Evolutionary conservation across 2,113 vertebrate genomes (phyloP).

Genomic region (Syngnathus scovelli): DNA sequence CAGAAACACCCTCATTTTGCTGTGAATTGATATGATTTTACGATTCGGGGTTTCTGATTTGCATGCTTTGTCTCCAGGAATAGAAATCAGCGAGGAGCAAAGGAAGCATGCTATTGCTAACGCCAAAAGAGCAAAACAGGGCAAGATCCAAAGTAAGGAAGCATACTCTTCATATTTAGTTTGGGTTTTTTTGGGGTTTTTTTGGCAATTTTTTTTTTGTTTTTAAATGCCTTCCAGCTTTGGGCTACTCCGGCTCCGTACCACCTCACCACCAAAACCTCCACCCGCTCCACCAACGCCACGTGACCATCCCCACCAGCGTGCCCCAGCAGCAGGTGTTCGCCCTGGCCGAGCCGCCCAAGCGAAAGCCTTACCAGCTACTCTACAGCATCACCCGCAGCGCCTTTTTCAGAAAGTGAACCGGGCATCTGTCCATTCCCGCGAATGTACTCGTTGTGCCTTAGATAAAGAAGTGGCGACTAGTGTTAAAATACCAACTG

Average conservation of each 20-base stretch:
- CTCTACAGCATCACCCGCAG: conserved; percentile 86
- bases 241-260: conserved; percentile 73
- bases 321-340: conserved; percentile 95
- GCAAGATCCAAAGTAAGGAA: conserved; percentile 85
- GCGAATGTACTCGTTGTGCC: conserved; percentile 43
- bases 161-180: background rate
- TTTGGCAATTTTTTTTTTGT: background rate
- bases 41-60: too few relatives aligned
- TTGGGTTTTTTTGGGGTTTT: background rate
- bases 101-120: conserved; percentile 91
- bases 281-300: conserved; percentile 89
- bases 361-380: conserved; percentile 85
- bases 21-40: too few relatives aligned
- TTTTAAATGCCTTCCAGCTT: conserved; percentile 54
- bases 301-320: conserved; percentile 91
- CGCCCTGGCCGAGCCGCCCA: conserved; percentile 85
- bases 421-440: conserved; percentile 13
- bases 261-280: conserved; percentile 81
- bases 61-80: conserved; percentile 71
- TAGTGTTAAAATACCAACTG: conserved; percentile 60
- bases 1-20: too few relatives aligned
- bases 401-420: conserved; percentile 85
- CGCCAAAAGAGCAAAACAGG: conserved; percentile 83
- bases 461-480: conserved; percentile 26
- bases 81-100: conserved; percentile 91